Conservation (phyloP, 2,113 vertebrate genomes). For the Mirounga angustirostris region DNA sequence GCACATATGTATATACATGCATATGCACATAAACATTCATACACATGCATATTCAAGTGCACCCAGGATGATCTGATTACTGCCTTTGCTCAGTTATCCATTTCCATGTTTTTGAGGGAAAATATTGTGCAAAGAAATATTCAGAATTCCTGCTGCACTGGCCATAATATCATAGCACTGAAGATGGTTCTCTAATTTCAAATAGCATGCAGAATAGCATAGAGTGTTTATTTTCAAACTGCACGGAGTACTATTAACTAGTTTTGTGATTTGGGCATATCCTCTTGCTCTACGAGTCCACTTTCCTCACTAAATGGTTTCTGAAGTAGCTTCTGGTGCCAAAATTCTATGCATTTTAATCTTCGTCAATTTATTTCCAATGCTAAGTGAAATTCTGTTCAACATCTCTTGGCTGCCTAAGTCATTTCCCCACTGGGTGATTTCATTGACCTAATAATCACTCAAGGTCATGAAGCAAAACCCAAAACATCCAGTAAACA, state of each 20-base stretch:
- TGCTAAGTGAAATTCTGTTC: constrained; percentile 21
- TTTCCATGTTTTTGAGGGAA: background rate
- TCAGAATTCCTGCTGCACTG: background rate
- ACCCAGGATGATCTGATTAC: background rate
- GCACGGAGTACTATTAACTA: background rate
- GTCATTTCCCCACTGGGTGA: background rate
- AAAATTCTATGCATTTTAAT: background rate
- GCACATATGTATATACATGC: background rate
- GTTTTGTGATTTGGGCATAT: background rate
- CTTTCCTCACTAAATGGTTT: background rate
- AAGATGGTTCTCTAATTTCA: background rate
- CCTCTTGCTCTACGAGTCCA: background rate
- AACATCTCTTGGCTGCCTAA: background rate
- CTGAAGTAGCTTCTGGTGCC: background rate
- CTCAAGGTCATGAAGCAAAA: constrained; percentile 13
- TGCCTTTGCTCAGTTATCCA: background rate
- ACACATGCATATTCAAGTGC: background rate
- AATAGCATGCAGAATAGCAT: background rate
- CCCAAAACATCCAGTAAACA: background rate
- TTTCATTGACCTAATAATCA: background rate
- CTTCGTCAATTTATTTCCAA: background rate
- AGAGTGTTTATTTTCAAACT: background rate
- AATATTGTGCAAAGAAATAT: background rate
- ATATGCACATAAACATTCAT: background rate
- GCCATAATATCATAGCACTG: background rate